phyloP scores from a whole-genome alignment of 1,140 invertebrate species.

The Cardiocondyla obscurior region DNA sequence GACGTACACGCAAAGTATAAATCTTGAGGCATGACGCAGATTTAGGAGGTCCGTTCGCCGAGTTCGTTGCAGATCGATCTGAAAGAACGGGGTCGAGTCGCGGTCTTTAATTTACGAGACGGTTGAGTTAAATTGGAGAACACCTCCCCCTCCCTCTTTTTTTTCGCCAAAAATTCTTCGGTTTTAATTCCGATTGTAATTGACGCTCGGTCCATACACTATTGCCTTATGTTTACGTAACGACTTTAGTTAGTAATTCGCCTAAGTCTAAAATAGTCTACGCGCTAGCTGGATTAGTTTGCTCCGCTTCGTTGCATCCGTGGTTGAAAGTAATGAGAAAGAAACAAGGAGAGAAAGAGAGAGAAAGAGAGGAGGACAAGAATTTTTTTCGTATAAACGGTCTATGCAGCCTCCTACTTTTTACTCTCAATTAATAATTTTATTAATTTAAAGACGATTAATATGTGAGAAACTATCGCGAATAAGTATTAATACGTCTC shows the following conservation, averaged over 20 bases:
- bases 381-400: conserved; percentile 1
- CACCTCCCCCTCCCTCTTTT: too few relatives aligned
- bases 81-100: conserved; percentile 59
- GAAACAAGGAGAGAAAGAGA: neutral
- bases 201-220: conserved; percentile 9
- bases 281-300: conserved; percentile 28
- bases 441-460: neutral
- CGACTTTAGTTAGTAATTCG: conserved; percentile 31
- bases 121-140: neutral
- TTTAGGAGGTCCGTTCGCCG: conserved; percentile 48
- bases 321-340: neutral
- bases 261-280: neutral
- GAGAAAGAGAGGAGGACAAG: neutral
- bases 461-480: too few relatives aligned
- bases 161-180: conserved; percentile 13
- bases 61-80: conserved; percentile 29
- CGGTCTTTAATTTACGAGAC: conserved; percentile 68
- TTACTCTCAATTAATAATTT: neutral
- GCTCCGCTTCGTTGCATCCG: neutral
- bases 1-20: conserved; percentile 55
- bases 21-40: conserved; percentile 54
- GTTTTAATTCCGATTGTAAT: conserved; percentile 51
- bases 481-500: too few relatives aligned
- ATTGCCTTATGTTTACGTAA: conserved; percentile 32
- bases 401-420: neutral